These are phyloP conservation scores for Prunella himalayana DNA, from an alignment of 2,113 vertebrate genomes.

Conservation along the genomic window DNA sequence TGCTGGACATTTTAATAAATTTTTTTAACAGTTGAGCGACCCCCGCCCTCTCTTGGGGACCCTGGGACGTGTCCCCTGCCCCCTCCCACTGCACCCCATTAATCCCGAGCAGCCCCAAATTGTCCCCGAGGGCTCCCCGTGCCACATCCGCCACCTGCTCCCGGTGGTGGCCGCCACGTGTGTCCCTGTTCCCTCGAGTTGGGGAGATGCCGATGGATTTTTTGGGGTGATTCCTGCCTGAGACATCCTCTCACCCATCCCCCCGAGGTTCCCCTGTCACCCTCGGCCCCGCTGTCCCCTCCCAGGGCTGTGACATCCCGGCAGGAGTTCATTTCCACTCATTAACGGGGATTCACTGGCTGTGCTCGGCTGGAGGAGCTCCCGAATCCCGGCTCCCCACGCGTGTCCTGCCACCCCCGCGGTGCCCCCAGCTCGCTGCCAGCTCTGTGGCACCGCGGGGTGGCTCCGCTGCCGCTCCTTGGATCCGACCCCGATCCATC, in stretches of 20 bases:
- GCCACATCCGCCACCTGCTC: not conserved
- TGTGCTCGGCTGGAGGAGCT: not conserved
- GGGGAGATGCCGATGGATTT: not conserved
- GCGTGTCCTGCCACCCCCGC: rapidly evolving
- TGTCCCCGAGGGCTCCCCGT: not conserved
- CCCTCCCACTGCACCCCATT: not conserved
- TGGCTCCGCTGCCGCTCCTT: not conserved
- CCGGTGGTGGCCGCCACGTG: not conserved
- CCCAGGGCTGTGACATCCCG: not conserved
- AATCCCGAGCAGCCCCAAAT: not conserved
- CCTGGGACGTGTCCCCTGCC: rapidly evolving
- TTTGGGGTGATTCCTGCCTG: too few relatives aligned
- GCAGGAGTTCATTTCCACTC: not conserved
- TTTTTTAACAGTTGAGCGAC: slow-evolving; percentile 12
- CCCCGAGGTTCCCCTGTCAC: not conserved
- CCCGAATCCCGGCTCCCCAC: not conserved
- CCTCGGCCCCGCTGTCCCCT: not conserved
- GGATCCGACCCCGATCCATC: not conserved
- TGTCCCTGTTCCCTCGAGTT: not conserved
- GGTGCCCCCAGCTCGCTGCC: not conserved
- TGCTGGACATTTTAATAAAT: not conserved
- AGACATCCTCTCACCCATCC: rapidly evolving
- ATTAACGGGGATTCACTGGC: not conserved
- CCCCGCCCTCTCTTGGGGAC: not conserved
- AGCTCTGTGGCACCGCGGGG: rapidly evolving